phyloP scores from a whole-genome alignment of 2,888 invertebrate genomes.

The Dynastes tityus region DNA sequence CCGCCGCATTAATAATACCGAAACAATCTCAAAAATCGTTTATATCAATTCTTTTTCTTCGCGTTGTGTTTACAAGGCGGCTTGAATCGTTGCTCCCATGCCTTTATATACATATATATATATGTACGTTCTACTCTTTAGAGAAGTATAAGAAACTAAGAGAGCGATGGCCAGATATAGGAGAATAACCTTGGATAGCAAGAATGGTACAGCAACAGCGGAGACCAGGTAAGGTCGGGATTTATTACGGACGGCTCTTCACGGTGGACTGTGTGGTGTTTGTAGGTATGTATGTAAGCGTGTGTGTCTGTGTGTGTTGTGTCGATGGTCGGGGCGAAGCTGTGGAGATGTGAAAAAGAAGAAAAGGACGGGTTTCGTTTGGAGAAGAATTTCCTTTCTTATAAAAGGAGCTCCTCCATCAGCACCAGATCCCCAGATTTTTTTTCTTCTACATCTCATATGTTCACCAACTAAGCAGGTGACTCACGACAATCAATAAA shows the following conservation, averaged over 20 bases:
- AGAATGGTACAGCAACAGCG: constrained; percentile 63
- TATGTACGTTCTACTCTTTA: no score
- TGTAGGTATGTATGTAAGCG: neutral
- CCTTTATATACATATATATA: no score
- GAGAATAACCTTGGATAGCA: constrained; percentile 66
- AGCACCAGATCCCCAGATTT: neutral
- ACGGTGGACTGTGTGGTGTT: constrained; percentile 8
- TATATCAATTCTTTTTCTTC: constrained; percentile 55
- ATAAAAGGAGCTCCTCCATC: constrained; percentile 23
- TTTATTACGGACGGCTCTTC: constrained; percentile 63
- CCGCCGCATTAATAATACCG: constrained; percentile 54
- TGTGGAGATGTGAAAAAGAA: no score
- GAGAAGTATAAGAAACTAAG: constrained; percentile 58
- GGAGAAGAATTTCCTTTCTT: constrained; percentile 34
- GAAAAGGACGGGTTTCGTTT: constrained; percentile 29
- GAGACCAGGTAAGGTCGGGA: constrained; percentile 66
- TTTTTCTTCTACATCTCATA: no score
- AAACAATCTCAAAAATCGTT: constrained; percentile 54
- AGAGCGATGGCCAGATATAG: constrained; percentile 66
- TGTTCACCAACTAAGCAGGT: no score
- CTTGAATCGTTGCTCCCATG: neutral
- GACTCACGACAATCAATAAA: no score
- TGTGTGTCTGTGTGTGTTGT: constrained; percentile 39
- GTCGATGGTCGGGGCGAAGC: no score
- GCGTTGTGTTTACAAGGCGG: constrained; percentile 56